phyloP scores from a whole-genome alignment of 2,113 vertebrate species.

The Oxyura jamaicensis region DNA sequence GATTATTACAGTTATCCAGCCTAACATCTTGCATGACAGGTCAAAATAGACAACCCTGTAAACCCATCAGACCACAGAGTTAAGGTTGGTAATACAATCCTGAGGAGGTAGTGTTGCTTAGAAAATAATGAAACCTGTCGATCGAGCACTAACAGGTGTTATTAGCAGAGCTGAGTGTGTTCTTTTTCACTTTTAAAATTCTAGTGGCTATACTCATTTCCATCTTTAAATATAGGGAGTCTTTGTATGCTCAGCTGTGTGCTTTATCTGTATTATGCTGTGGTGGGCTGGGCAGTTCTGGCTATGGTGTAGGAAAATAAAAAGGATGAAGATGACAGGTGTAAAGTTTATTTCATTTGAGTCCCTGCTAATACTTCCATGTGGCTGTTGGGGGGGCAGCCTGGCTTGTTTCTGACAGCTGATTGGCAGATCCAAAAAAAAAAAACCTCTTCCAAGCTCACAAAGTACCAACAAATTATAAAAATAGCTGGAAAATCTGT shows the following conservation, averaged over 20 bases:
- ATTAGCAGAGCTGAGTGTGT: not conserved
- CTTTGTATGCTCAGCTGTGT: not conserved
- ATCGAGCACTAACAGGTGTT: not conserved
- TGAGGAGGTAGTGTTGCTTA: not conserved
- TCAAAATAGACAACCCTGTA: not conserved
- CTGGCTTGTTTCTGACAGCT: not conserved
- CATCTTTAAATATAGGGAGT: not conserved
- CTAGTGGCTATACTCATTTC: fast-evolving
- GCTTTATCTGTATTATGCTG: not conserved
- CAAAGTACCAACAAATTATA: not conserved
- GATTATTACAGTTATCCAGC: not conserved
- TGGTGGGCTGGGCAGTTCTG: not conserved
- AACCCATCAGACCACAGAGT: not conserved
- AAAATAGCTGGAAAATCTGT: not conserved
- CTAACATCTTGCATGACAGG: not conserved
- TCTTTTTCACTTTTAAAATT: not conserved
- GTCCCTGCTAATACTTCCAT: not conserved
- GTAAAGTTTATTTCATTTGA: not conserved
- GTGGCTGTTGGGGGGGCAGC: not conserved
- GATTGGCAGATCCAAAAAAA: not conserved
- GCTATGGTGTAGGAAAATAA: not conserved
- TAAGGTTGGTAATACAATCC: not conserved
- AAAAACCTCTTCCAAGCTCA: not conserved
- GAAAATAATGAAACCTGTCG: not conserved
- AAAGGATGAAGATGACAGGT: not conserved